Base-by-base conservation (phyloP, 2,113 vertebrate genomes). In the Trochalopteron elliotii region DNA sequence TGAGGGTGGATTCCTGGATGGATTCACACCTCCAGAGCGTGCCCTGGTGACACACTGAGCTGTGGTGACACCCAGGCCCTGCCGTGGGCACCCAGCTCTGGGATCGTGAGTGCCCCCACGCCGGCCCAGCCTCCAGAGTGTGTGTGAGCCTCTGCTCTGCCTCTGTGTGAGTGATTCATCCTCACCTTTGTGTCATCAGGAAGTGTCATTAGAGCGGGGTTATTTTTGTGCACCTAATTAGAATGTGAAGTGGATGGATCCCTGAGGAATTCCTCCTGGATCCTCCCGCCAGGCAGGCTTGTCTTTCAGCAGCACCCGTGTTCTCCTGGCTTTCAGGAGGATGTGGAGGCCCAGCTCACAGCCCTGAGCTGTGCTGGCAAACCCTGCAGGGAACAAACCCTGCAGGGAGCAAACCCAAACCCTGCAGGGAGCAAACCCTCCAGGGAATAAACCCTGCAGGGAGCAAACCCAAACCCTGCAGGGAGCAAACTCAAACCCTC, bases 141-240 rank as follows among this genome's bases (percentile, higher is more conserved):
- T 42, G 87, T 33, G 87, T 10, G 53, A 53, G 40, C 0, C 40
- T 86, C 83, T 27, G 78, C 71, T 33, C 79, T 94, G 89, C 83
- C 89, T 85, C 91, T 59, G 71, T 69, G 3, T 30, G 24, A 33
- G 13, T 94, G 95, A 97, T 50, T 97, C 96, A 96, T 87, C 55
- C 93, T 7, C 61, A 79, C 90, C 95, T 79, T 45, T 24, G 4
- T 94, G 96, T 47, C 96, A 78, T 42, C 93, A 96, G 96, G 94
- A 96, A 94, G 96, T 74, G 77, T 91, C 96, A 93, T 92, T 83
- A 96, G 87, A 65, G 76, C 1, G 8, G 1, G 3, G 91, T 74
- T 96, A 93, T 96, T 96, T 96, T 27, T 53, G 94, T 81, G 93
- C 83, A 3, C 39, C 0, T 87, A 33, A 96, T 95, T 91, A 91